These are phyloP conservation scores for Hippotragus niger DNA, from an alignment of 2,113 vertebrate species.

Conservation along the genomic window DNA sequence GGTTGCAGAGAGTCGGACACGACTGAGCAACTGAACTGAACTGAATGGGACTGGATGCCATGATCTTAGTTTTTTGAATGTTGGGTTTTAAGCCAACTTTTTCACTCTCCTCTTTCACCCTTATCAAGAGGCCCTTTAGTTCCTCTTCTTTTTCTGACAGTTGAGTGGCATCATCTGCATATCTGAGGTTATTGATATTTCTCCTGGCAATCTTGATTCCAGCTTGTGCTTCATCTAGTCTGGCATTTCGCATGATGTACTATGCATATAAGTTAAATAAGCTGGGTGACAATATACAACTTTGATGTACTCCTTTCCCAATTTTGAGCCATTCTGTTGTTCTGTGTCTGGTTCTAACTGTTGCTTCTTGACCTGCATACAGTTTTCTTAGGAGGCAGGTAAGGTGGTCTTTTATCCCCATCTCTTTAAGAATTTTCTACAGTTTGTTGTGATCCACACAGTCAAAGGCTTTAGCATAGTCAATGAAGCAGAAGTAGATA, in stretches of 20 bases:
- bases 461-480: background rate
- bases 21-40: no score
- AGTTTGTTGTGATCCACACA: background rate
- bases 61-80: background rate
- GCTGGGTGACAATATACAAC: background rate
- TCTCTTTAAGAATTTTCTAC: background rate
- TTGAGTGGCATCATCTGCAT: background rate
- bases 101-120: background rate
- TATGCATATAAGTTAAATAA: background rate
- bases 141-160: background rate
- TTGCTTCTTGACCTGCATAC: background rate
- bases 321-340: background rate
- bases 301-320: background rate
- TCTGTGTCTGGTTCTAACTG: background rate
- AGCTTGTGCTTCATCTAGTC: background rate
- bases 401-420: background rate
- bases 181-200: background rate
- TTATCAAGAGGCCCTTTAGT: background rate
- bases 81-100: background rate
- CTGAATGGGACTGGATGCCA: background rate
- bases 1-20: no score
- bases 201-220: background rate
- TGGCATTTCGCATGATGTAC: background rate
- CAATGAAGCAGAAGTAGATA: background rate
- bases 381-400: background rate